These are phyloP conservation scores for Schizotus pectinicornis DNA, from an alignment of 2,888 invertebrate species.

Conservation along the genomic window DNA sequence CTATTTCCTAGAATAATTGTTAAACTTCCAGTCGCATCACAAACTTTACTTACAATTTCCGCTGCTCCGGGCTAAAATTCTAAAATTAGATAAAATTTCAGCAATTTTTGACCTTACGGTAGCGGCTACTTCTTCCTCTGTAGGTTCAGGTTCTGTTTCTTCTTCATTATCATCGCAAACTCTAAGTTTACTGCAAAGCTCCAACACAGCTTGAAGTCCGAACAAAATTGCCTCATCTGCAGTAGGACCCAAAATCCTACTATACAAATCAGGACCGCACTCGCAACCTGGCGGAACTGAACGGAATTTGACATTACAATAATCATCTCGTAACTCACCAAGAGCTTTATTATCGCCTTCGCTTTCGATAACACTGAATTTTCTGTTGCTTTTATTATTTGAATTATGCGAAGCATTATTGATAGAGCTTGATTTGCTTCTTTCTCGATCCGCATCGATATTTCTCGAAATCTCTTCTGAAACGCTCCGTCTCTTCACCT, in stretches of 20 bases:
- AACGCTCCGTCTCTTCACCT: too few species aligned
- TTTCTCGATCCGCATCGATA: too few species aligned
- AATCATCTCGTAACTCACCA: too few species aligned
- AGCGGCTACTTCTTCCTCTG: not conserved
- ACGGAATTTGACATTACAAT: too few species aligned
- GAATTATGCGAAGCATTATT: not conserved
- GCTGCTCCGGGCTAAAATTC: too few species aligned
- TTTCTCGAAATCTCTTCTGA: too few species aligned
- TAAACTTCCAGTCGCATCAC: too few species aligned
- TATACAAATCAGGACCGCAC: conserved; percentile 19
- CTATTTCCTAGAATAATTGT: too few species aligned
- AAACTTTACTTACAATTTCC: too few species aligned
- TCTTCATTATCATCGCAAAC: conserved; percentile 13
- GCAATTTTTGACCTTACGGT: not conserved
- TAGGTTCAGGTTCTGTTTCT: conserved; percentile 6
- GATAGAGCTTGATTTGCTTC: not conserved
- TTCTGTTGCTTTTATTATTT: not conserved
- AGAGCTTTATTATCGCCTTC: too few species aligned
- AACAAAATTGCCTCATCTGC: conserved; percentile 22
- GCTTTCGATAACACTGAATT: too few species aligned
- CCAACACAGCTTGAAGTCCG: conserved; percentile 12
- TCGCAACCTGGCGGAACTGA: conserved; percentile 4
- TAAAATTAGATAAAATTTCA: too few species aligned
- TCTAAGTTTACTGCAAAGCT: conserved; percentile 14
- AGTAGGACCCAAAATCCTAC: conserved; percentile 23